Evolutionary conservation across 2,888 invertebrate genomes (phyloP), one percentile per base, ranked within the genome.

Genomic region (Leptarthrus brevirostris): DNA sequence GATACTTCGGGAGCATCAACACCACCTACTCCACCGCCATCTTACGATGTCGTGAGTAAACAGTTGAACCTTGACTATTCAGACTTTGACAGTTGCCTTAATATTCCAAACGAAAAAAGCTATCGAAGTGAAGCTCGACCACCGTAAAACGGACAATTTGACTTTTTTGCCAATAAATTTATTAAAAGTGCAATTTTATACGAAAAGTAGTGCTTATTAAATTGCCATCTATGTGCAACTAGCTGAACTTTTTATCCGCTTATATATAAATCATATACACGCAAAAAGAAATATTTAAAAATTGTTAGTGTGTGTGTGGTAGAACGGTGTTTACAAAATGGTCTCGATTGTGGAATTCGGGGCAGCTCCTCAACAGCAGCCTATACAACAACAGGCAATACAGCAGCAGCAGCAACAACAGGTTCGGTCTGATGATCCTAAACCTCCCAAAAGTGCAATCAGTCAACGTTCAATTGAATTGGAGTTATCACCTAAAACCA

Each of bases 401-500:
- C 26, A 70, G 69, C 53, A 73, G 12, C 75, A 52, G 36, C 75
- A 76, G 40, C 76, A 74, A 40, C 75, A 73, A 24, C 75, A 34
- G 30, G 18, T 16, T 66, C 49, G 52, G 74, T 76, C 12, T 30
- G 69, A 77, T 73, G 53, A 58, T 40, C 30, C 69, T 30, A 49
- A 66, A 61, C 49, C 74, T 16, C 56, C 73, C 5, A 83, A 79
- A 79, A 88, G 89, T 78, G 89, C 89, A 24, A 86, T 89, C 58
- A 89, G 89, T 77, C 89, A 89, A 79, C 87, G 89, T 76, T 89
- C 89, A 52, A 87, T 89, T 61, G 89, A 89, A 78, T 85, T 89
- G 54, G 84, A 86, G 81, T 87, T 89, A 74, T 85, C 87, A 49
- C 86, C 87, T 26, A 87, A 86, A 77, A 85, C 85, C 76, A 86